Evolutionary conservation across 2,797 vertebrate species (phyloP).

Genomic region (Leptoclinus maculatus): DNA sequence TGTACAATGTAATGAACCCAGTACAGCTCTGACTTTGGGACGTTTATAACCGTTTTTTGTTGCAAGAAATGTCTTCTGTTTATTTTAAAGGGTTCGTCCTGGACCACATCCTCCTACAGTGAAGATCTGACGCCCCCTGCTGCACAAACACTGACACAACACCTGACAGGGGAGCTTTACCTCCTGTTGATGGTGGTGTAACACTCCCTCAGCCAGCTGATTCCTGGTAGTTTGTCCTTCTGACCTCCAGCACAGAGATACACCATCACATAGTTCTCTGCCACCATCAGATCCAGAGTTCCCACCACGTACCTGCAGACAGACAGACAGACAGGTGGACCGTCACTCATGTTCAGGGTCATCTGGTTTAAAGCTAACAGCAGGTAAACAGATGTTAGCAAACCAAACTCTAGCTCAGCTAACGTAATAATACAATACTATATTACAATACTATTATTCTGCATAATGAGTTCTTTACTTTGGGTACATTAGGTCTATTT

Average conservation of each 20-base stretch:
- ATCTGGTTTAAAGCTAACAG: too few relatives aligned
- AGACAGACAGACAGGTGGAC: neutral
- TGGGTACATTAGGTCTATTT: too few relatives aligned
- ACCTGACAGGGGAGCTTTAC: conserved; percentile 29
- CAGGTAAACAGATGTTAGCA: too few relatives aligned
- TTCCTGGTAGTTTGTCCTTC: conserved; percentile 82
- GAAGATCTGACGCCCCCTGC: neutral
- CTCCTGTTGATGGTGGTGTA: conserved; percentile 84
- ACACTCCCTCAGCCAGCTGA: conserved; percentile 87
- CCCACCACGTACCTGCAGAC: conserved; percentile 84
- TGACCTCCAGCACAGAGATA: conserved; percentile 85
- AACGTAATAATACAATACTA: too few relatives aligned
- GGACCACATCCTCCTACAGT: neutral
- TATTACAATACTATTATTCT: too few relatives aligned
- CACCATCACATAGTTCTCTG: conserved; percentile 86
- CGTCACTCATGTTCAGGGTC: too few relatives aligned
- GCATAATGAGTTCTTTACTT: too few relatives aligned
- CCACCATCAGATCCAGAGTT: conserved; percentile 87
- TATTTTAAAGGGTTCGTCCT: neutral
- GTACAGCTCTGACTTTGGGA: too few relatives aligned
- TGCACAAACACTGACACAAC: neutral
- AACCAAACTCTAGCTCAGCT: too few relatives aligned
- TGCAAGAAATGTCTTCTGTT: neutral
- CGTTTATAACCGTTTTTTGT: neutral
- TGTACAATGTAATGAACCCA: neutral